Conservation (phyloP, 2,888 invertebrate species). For the Drosophila pseudotakahashii region DNA sequence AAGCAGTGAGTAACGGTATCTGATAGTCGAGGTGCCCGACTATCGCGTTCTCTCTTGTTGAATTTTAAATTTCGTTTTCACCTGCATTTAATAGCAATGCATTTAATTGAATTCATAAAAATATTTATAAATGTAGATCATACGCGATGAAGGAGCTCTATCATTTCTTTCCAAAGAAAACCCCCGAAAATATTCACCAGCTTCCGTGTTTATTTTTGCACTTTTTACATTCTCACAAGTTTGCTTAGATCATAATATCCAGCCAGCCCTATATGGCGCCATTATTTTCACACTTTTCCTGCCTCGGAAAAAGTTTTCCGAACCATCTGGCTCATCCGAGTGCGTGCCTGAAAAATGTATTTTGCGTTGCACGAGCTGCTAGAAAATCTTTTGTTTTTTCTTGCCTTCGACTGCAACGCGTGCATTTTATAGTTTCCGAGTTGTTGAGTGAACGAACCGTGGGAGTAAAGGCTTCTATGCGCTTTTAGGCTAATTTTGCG, state of each 20-base stretch:
- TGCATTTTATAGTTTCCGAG: conserved; percentile 70
- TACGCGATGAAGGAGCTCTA: not conserved
- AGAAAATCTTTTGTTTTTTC: conserved; percentile 23
- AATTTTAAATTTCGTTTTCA: too few relatives aligned
- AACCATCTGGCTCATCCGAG: conserved; percentile 58
- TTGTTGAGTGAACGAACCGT: conserved; percentile 42
- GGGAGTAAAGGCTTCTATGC: conserved; percentile 23
- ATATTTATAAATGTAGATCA: too few relatives aligned
- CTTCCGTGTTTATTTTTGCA: conserved; percentile 10
- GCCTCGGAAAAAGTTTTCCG: conserved; percentile 23
- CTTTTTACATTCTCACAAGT: not conserved
- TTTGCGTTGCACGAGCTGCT: conserved; percentile 36
- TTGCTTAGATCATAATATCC: conserved; percentile 37
- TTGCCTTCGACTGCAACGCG: conserved; percentile 59
- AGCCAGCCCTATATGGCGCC: conserved; percentile 35
- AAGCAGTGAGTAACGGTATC: too few relatives aligned
- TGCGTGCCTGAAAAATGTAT: conserved; percentile 56
- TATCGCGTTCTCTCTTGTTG: too few relatives aligned
- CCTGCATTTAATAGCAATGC: too few relatives aligned
- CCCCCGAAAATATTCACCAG: not conserved
- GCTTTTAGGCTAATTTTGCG: conserved; percentile 38
- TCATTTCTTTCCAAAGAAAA: not conserved
- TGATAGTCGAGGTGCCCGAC: too few relatives aligned
- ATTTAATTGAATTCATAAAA: too few relatives aligned
- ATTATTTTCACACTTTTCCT: conserved; percentile 51